phyloP scores from a whole-genome alignment of 2,797 vertebrate species.

The Loris lydekkerianus region DNA sequence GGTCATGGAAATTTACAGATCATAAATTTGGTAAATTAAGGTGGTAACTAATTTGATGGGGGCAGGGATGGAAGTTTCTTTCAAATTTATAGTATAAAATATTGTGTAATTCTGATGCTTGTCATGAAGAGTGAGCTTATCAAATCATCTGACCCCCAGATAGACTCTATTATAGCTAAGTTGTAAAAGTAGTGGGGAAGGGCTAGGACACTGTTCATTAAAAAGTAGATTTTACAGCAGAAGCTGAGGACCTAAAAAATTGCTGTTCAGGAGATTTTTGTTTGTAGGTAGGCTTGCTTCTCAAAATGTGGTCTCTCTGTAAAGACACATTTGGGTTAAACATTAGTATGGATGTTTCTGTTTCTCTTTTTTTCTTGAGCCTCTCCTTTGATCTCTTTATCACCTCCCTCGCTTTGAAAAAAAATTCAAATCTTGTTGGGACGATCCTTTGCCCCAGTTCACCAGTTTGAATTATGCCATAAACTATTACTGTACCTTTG shows the following conservation, averaged over 20 bases:
- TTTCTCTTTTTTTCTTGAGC: background rate
- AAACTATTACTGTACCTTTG: constrained; percentile 6
- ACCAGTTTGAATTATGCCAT: background rate
- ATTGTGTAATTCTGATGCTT: constrained; percentile 1
- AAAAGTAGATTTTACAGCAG: constrained; percentile 25
- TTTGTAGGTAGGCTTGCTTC: background rate
- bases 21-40: constrained; percentile 72
- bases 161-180: background rate
- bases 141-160: constrained; percentile 8
- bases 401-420: background rate
- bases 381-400: constrained; percentile 53
- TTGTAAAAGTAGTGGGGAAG: constrained; percentile 3
- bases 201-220: background rate
- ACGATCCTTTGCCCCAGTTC: background rate
- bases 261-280: constrained; percentile 9
- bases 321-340: constrained; percentile 3
- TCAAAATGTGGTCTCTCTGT: constrained; percentile 29
- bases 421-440: constrained; percentile 28
- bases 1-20: constrained; percentile 67
- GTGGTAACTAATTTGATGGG: constrained; percentile 67
- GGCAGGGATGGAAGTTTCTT: constrained; percentile 5
- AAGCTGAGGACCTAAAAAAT: constrained; percentile 21
- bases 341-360: background rate
- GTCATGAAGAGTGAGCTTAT: constrained; percentile 46
- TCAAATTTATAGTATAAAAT: constrained; percentile 50